These are phyloP conservation scores for Menura novaehollandiae DNA, from an alignment of 2,113 vertebrate species.

Conservation along the genomic window DNA sequence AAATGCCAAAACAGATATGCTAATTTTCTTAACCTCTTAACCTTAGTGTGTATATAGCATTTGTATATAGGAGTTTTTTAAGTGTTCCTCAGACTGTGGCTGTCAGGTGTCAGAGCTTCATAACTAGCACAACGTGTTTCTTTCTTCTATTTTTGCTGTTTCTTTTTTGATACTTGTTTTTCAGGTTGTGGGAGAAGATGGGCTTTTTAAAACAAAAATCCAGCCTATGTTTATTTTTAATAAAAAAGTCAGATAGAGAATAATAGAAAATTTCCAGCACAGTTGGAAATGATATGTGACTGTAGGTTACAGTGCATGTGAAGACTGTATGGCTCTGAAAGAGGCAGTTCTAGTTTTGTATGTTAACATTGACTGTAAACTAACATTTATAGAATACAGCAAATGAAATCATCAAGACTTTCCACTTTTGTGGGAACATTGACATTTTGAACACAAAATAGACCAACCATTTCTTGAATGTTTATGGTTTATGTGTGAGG, in stretches of 20 bases:
- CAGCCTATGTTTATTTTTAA: conserved; percentile 43
- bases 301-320: conserved; percentile 27
- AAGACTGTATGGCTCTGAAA: background rate
- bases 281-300: conserved; percentile 15
- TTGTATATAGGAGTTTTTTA: conserved; percentile 57
- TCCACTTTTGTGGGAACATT: background rate
- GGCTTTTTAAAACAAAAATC: conserved; percentile 26
- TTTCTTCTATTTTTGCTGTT: conserved; percentile 49
- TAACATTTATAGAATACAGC: background rate
- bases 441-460: background rate
- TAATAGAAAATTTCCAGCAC: conserved; percentile 17
- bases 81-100: conserved; percentile 13
- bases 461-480: background rate
- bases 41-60: conserved; percentile 48
- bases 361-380: background rate
- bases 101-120: conserved; percentile 9
- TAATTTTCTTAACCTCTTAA: conserved; percentile 54
- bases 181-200: background rate
- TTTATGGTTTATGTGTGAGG: background rate
- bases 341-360: conserved; percentile 52
- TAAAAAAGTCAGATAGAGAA: conserved; percentile 26
- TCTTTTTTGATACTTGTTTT: conserved; percentile 51
- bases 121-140: conserved; percentile 36
- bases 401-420: background rate
- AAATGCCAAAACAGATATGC: conserved; percentile 28